Base-by-base conservation (phyloP, 1,140 invertebrate genomes). In the Neoseiulus cucumeris region DNA sequence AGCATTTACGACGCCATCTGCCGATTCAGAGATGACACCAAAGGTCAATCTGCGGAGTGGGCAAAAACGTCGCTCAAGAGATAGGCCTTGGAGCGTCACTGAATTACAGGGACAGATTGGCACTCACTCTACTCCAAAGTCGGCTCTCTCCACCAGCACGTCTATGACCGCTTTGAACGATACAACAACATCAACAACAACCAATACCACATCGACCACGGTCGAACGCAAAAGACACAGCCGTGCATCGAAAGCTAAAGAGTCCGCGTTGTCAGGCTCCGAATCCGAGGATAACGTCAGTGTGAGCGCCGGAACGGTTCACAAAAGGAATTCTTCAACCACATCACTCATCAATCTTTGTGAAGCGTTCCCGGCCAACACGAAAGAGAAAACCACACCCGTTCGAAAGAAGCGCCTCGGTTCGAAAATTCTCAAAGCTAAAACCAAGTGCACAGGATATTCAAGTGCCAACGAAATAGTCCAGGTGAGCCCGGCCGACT, bases 31-130 rank as follows among this genome's bases (percentile, higher is more conserved):
- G 33, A 25, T 17, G 22, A 12, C 51, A 9, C 33, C 51, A 25
- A 59, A 59, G 22, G 51, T 59, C 22, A 59, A 59, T 59, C 51
- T 59, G 51, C 51, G 51, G 51, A 59, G 51, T 25, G 51, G 51
- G 12, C 25, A 59, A 33, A 59, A 59, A 59, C 51, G 51, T 33
- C 51, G 51, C 51, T 59, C 51, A 25, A 59, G 51, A 59, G 51
- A 59, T 59, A 59, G 51, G 22, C 51, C 51, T 33, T 59, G 51
- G 51, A 59, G 51, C 33, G 51, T 59, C 14, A 59, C 51, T 33
- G 51, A 59, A 25, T 29, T 59, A 33, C 51, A 25, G 22, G 25
- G 33, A 25, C 14, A 25, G 51, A 33, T 33, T 2, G 22, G 14
- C 51, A 59, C 17, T 25, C 14, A 14, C 14, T 25, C 51, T 59